Conservation (phyloP, 2,888 invertebrate genomes). For the Acrobasis repandana region DNA sequence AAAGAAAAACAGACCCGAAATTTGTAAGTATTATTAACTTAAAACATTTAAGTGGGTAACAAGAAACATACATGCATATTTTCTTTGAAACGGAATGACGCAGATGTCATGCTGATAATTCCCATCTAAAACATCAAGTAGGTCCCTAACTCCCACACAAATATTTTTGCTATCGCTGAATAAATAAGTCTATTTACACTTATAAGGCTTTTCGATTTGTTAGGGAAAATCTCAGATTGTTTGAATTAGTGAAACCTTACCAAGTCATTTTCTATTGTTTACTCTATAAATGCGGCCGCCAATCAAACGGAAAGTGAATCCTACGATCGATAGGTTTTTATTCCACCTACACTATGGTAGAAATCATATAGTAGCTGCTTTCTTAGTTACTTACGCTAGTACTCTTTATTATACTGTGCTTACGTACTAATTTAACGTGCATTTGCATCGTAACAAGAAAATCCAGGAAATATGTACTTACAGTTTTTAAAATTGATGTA, state of each 20-base stretch:
- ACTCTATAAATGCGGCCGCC: constrained; percentile 25
- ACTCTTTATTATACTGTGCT: too few relatives aligned
- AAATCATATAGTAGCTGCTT: too few relatives aligned
- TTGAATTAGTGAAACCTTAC: constrained; percentile 26
- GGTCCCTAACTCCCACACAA: too few relatives aligned
- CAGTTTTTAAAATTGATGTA: too few relatives aligned
- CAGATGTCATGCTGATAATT: neutral
- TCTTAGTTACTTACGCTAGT: too few relatives aligned
- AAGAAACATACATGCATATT: neutral
- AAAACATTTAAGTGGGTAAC: neutral
- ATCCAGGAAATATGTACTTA: too few relatives aligned
- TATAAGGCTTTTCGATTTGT: neutral
- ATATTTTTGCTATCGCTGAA: neutral
- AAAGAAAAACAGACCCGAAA: neutral
- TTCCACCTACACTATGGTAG: too few relatives aligned
- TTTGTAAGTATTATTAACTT: neutral
- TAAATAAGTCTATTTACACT: neutral
- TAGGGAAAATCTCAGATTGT: neutral
- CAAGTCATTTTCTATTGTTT: constrained; percentile 28
- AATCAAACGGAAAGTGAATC: constrained; percentile 12
- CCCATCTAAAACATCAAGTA: too few relatives aligned
- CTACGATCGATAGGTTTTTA: neutral
- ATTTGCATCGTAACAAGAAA: too few relatives aligned
- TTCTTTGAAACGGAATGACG: constrained; percentile 4
- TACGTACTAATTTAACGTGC: too few relatives aligned